Evolutionary conservation across 2,797 vertebrate species (phyloP), one percentile per base, ranked within the genome.

Genomic region (Threskiornis aethiopicus): DNA sequence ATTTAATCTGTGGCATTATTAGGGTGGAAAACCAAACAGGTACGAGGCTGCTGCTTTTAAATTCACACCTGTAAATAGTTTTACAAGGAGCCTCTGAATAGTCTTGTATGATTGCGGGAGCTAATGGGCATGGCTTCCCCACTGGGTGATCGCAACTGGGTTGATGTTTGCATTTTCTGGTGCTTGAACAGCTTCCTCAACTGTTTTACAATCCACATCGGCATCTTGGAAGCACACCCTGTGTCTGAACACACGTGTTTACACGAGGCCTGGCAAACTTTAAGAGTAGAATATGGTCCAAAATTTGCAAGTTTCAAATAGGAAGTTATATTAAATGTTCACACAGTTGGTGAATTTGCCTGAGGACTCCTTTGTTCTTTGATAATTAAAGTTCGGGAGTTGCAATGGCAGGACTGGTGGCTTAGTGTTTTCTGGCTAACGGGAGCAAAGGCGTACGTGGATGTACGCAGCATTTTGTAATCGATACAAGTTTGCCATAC

Each of bases 211-310:
- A 3, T 12, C 47, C 37, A 4, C 11, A 0, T 15, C 6, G 42
- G 3, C 7, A 0, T 28, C 51, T 13, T 9, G 8, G 52, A 37
- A 52, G 44, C 17, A 0, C 3, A 0, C 11, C 31, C 17, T 8
- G 11, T 41, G 28, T 41, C n/a, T 3, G 49, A 31, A 39, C 49
- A 3, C 6, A 0, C 10, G 0, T 2, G 5, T 39, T 14, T 21
- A 19, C 55, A 3, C 3, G 2, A 24, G 28, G 21, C 77, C 37
- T 49, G 3, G 44, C 10, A 11, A 5, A 10, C 25, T 65, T 42
- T 8, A 5, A 4, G 19, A 14, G n/a, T 9, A 39, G 59, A 46
- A 64, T 4, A 2, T 5, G 8, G 55, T 26, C 39, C 5, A n/a
- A 37, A 42, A 39, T 13, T 13, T 10, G 3, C 17, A 33, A 21